These are phyloP conservation scores for Pteronotus mesoamericanus DNA, from an alignment of 2,797 vertebrate genomes.

Conservation along the genomic window DNA sequence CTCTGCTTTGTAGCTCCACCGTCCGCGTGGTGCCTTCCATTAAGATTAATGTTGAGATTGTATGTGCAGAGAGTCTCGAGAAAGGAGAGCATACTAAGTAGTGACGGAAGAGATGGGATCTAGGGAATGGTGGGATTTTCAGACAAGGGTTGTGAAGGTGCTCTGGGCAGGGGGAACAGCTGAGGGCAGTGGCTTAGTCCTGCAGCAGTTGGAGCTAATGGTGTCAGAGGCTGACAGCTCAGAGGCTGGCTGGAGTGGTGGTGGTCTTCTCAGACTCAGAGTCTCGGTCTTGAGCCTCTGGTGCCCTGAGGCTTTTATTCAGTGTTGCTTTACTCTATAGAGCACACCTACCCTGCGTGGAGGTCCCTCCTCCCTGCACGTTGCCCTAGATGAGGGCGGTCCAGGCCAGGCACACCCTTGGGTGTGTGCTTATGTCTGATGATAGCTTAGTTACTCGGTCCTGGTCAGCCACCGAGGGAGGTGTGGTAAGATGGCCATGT, in stretches of 20 bases:
- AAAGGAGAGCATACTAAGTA: background rate
- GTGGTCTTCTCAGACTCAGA: background rate
- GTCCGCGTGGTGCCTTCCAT: background rate
- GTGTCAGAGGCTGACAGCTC: background rate
- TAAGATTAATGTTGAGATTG: background rate
- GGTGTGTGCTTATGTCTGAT: background rate
- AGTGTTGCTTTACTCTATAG: background rate
- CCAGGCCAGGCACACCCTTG: background rate
- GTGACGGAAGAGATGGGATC: background rate
- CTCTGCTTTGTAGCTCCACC: background rate
- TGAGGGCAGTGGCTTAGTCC: background rate
- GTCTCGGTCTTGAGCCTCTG: background rate
- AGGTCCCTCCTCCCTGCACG: background rate
- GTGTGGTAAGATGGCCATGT: background rate
- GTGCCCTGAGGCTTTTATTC: background rate
- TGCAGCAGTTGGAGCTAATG: background rate
- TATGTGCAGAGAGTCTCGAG: background rate
- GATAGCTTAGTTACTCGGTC: background rate
- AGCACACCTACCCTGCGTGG: background rate
- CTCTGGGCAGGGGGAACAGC: background rate
- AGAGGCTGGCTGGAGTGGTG: rapidly evolving
- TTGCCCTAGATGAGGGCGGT: background rate
- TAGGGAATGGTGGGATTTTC: background rate
- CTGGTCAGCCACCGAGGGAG: background rate
- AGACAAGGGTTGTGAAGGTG: too few relatives aligned